Evolutionary conservation across 2,113 vertebrate species (phyloP), one percentile per base, ranked within the genome.

Genomic region (Podocnemis expansa): DNA sequence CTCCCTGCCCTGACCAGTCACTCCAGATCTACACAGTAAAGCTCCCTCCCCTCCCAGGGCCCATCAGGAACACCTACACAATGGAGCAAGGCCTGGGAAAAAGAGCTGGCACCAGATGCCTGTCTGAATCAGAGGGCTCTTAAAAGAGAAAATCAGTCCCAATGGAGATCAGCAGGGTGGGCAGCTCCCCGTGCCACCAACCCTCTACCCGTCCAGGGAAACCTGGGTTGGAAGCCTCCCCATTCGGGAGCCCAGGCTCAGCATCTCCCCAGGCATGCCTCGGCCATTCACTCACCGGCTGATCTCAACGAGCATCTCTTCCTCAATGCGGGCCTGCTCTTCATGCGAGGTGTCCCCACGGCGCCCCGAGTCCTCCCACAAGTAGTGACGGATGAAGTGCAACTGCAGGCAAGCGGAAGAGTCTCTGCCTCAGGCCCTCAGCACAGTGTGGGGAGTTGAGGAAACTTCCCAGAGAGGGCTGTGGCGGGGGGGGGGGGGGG

Each of bases 311-410:
- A 99, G 97, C 98, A 99, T 97, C 80, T 98, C 97, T 67, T 99
- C 98, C 95, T 99, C 99, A 0, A 97, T 85, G 51, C 90, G 94
- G 11, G 87, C 95, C 96, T 98, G 98, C 67, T 99, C 98, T 81
- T 97, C 95, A 0, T 43, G 96, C 1, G 95, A 78, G 1, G 88
- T 3, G 22, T 3, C 24, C 19, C 87, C 63, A 0, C 90, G 92
- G 75, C 60, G n/a, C 45, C 88, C 96, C 8, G 89, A 94, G 27
- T 80, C 80, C 82, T 99, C 99, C 6, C 95, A 95, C 95, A 99
- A 96, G 96, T 99, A 99, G 94, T 97, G 97, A 84, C 98, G 98
- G 90, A 99, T 98, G 80, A 99, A 99, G 81, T 97, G 98, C 75
- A 99, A 98, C 99, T 99, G 95, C 29, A 14, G 52, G 29, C 10